Base-by-base conservation (phyloP, 2,797 vertebrate genomes). In the Ptychobarbus kaznakovi region DNA sequence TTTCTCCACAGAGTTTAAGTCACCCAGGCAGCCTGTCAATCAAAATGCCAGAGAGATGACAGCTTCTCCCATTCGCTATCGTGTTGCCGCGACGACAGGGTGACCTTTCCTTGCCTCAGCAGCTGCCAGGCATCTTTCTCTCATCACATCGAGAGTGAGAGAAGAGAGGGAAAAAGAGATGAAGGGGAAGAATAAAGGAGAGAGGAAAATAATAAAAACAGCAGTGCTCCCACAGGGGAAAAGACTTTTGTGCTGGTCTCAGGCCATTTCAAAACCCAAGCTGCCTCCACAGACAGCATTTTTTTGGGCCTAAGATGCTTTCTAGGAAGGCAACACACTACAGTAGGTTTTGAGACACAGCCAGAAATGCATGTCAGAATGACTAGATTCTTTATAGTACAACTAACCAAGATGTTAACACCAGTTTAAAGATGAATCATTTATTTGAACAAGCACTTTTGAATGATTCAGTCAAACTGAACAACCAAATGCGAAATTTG, bases 51-150 rank as follows among this genome's bases (percentile, higher is more conserved):
- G 68, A 1, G 90, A 91, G 87, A 90, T 94, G 95, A 96, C 95
- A 95, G 94, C 91, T 92, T 90, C 92, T 92, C 91, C 81, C 81
- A 72, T 88, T 93, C 94, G 92, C 93, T 92, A 91, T 92, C 91
- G 91, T 94, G 90, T 92, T 85, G 82, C 91, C 53, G 86, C 93
- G 92, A 91, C 93, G 94, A 94, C 91, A 90, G 87, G 90, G 88
- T 95, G 96, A 96, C 95, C 95, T 97, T 96, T 95, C 89, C 90
- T 93, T 90, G 88, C 88, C 92, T 91, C 85, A 66, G 87, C 91
- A 92, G 87, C 92, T 92, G 91, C 89, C 89, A 90, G 90, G 86
- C 91, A 91, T 91, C 92, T 90, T 94, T 92, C 93, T 90, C 95
- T 92, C 92, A 91, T 95, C 92, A 93, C 89, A 86, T 90, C 86